A percentile compares a stretch with the other conserved stretches of the same genome.
Evolutionary conservation across 2,797 vertebrate genomes (phyloP).

Genomic region (Yasuhikotakia modesta): DNA sequence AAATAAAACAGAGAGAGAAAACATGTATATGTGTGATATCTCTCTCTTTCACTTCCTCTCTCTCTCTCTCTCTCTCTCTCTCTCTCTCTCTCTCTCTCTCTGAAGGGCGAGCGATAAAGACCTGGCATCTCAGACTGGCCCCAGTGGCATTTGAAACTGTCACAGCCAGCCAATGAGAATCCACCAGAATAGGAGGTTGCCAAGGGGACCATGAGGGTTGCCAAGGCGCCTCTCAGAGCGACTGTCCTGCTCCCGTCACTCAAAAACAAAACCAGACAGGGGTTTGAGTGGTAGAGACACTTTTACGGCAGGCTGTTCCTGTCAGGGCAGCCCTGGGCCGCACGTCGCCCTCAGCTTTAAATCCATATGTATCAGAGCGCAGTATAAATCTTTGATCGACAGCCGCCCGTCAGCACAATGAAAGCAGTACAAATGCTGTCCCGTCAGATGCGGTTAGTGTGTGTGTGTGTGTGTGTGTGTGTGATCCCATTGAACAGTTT

Average conservation of each 20-base stretch:
- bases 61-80: slow-evolving; percentile 27
- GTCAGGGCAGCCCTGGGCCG: slow-evolving; percentile 3
- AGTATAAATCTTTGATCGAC: neutral
- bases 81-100: slow-evolving; percentile 19
- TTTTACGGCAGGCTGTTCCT: slow-evolving; percentile 17
- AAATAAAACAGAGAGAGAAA: neutral
- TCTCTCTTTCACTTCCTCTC: slow-evolving; percentile 16
- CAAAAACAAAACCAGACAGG: slow-evolving; percentile 32
- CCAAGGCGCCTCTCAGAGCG: slow-evolving; percentile 27
- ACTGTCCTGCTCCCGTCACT: slow-evolving; percentile 45
- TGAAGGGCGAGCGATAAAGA: slow-evolving; percentile 36
- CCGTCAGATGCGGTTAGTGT: neutral
- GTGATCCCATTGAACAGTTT: too few species aligned
- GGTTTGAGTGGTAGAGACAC: slow-evolving; percentile 28
- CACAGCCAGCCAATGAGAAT: slow-evolving; percentile 42
- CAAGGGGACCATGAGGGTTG: slow-evolving; percentile 39
- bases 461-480: too few species aligned
- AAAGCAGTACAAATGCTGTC: neutral
- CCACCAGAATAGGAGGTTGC: slow-evolving; percentile 38
- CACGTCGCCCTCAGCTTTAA: neutral
- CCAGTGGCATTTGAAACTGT: slow-evolving; percentile 43
- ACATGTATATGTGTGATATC: neutral
- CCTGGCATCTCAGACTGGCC: slow-evolving; percentile 32
- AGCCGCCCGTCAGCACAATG: neutral
- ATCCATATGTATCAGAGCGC: slow-evolving; percentile 1